These are phyloP conservation scores for Gymnoscopelus microlampas DNA, from an alignment of 2,797 vertebrate genomes.

Conservation along the genomic window DNA sequence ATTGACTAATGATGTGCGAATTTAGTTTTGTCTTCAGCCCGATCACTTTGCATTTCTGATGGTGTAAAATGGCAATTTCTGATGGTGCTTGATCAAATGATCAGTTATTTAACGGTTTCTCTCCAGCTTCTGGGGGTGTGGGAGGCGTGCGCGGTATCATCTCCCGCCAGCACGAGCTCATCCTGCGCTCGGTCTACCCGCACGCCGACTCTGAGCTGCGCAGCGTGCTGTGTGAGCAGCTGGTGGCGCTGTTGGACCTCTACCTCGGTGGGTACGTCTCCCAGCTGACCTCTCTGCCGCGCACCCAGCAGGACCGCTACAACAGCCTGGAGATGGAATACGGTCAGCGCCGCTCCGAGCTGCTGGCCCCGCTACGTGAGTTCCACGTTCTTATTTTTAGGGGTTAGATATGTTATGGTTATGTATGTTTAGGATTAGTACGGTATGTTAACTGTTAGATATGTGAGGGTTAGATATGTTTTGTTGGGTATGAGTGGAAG, in stretches of 20 bases:
- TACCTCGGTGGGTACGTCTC: slow-evolving; percentile 88
- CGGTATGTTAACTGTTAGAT: too few relatives aligned
- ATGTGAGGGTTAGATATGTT: too few relatives aligned
- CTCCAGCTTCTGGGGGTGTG: slow-evolving; percentile 81
- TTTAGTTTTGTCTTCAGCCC: too few relatives aligned
- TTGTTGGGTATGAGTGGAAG: too few relatives aligned
- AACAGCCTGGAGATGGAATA: slow-evolving; percentile 90
- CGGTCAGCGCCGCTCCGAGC: slow-evolving; percentile 86
- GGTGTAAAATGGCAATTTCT: too few relatives aligned
- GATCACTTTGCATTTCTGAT: too few relatives aligned
- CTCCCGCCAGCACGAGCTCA: slow-evolving; percentile 84
- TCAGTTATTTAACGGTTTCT: background rate
- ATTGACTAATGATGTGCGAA: too few relatives aligned
- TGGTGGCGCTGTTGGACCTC: slow-evolving; percentile 90
- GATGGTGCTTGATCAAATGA: too few relatives aligned
- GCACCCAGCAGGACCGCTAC: slow-evolving; percentile 86
- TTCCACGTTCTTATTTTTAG: slow-evolving; percentile 32
- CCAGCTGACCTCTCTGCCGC: slow-evolving; percentile 90
- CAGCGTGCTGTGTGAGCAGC: slow-evolving; percentile 86
- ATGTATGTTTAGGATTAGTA: too few relatives aligned
- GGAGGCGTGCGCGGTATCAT: slow-evolving; percentile 82
- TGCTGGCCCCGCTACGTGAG: slow-evolving; percentile 89
- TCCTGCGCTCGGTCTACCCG: slow-evolving; percentile 89
- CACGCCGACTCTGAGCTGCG: slow-evolving; percentile 90
- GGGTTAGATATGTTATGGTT: too few relatives aligned